Evolutionary conservation across 2,113 vertebrate species (phyloP).

Genomic region (Salvelinus fontinalis): DNA sequence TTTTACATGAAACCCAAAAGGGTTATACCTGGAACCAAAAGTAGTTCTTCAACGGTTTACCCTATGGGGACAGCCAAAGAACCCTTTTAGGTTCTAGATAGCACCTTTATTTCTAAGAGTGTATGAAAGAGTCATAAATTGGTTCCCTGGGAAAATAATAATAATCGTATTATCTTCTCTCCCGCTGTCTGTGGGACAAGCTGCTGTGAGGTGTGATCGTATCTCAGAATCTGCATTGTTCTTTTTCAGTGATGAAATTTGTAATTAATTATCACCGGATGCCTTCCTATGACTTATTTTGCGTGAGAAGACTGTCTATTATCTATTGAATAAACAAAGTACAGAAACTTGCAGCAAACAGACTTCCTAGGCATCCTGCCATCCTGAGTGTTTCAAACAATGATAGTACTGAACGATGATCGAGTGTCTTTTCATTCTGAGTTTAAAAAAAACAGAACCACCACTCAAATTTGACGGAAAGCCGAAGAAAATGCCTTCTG

Average conservation of each 20-base stretch:
- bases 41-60: no score
- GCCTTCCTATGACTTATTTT: background rate
- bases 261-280: constrained; percentile 39
- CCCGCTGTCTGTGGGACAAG: constrained; percentile 25
- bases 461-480: background rate
- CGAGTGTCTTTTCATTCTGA: background rate
- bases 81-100: no score
- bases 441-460: background rate
- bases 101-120: no score
- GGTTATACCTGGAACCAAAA: no score
- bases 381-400: background rate
- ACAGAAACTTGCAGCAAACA: background rate
- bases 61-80: no score
- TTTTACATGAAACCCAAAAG: no score
- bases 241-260: constrained; percentile 30
- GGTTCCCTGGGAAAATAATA: constrained; percentile 36
- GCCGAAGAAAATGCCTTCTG: background rate
- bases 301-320: background rate
- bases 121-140: constrained; percentile 30
- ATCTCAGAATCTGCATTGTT: constrained; percentile 25
- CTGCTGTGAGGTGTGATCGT: constrained; percentile 24
- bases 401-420: background rate
- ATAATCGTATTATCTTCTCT: constrained; percentile 34
- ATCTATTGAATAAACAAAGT: background rate
- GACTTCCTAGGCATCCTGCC: constrained; percentile 5